Base-by-base conservation (phyloP, 2,113 vertebrate species). In the Ammodytes marinus region DNA sequence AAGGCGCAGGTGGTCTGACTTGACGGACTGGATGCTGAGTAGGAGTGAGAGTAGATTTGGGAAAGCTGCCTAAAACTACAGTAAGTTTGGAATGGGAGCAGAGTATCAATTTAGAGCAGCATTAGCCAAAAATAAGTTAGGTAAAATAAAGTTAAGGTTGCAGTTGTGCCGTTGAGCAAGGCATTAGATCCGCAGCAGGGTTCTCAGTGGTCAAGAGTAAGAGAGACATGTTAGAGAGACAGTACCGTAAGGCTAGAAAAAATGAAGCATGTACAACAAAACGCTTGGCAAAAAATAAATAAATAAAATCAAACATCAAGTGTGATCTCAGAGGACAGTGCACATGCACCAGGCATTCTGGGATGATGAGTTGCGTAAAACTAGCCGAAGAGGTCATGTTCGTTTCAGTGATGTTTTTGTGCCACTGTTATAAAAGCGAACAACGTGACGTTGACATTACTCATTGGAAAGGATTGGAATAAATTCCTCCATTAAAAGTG, bases 1-100 rank as follows among this genome's bases (percentile, higher is more conserved):
- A 75, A 67, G 69, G 73, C 17, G 3, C 80, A 83, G 86, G 82
- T 83, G 72, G 77, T 61, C 59, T 11, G 58, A 88, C 59, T 47
- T 77, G 90, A 87, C 75, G 83, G 78, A 69, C 50, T 60, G 69
- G 58, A 81, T 85, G 80, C 75, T 86, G 86, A 86, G 57, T 43
- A n/a, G 47, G 39, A 53, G 8, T 17, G 65, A 77, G 11, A 42
- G 67, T 42, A 77, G 37, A 68, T 6, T 19, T 12, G 6, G 40
- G 47, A 27, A 67, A n/a, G 59, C 43, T 57, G 79, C 35, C 37
- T n/a, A 65, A 74, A 85, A 60, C n/a, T 43, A 46, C 35, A 80
- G 19, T 76, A 52, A 27, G 42, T 54, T 0, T 83, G 73, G 17
- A 64, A 10, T 57, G 39, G 54, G 12, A 70, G n/a, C 40, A 74